Evolutionary conservation across 2,888 invertebrate genomes (phyloP).

Genomic region (Spilarctia lutea): DNA sequence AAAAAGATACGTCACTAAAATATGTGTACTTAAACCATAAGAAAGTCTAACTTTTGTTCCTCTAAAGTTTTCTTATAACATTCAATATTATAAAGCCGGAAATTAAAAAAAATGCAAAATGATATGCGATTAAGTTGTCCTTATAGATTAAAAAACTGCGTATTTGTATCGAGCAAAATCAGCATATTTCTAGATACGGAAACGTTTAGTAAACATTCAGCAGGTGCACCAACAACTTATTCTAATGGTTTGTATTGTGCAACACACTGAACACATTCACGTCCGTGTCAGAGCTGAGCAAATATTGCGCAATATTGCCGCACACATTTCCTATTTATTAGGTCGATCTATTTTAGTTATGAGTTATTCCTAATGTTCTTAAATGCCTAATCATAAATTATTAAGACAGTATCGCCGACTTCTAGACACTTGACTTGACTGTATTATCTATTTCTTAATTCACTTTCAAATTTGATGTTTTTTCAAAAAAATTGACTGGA

Average conservation of each 20-base stretch:
- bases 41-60: too few relatives aligned
- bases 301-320: constrained; percentile 69
- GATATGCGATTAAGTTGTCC: background rate
- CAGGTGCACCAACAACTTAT: constrained; percentile 54
- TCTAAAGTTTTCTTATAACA: background rate
- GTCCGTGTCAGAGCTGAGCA: constrained; percentile 59
- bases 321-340: constrained; percentile 76
- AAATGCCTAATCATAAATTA: too few relatives aligned
- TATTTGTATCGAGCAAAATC: constrained; percentile 13
- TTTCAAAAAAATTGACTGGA: too few relatives aligned
- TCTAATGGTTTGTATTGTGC: constrained; percentile 64
- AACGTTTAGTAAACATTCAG: constrained; percentile 44
- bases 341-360: constrained; percentile 80
- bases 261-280: constrained; percentile 64
- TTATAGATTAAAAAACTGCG: background rate
- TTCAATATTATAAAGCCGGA: background rate
- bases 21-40: background rate
- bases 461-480: too few relatives aligned
- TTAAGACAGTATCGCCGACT: too few relatives aligned
- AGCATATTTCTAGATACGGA: constrained; percentile 36
- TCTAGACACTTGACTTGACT: too few relatives aligned
- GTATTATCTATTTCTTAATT: too few relatives aligned
- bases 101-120: background rate
- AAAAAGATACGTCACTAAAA: background rate
- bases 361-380: constrained; percentile 72